Evolutionary conservation across 2,797 vertebrate genomes (phyloP).

Genomic region (Toxotes lorentzi): DNA sequence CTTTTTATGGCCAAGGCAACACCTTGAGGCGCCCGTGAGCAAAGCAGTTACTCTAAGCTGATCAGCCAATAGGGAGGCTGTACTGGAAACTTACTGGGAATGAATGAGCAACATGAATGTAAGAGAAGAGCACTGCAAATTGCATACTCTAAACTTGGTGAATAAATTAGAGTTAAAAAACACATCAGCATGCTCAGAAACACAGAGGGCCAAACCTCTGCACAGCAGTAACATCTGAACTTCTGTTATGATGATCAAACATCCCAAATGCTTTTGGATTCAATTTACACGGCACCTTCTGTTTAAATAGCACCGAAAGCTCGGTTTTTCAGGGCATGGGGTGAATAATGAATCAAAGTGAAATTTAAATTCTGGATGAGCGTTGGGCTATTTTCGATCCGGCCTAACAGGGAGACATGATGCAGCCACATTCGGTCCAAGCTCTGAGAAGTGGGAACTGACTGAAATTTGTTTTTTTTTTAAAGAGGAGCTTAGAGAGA

Average conservation of each 20-base stretch:
- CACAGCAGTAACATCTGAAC: not conserved
- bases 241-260: constrained; percentile 12
- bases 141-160: not conserved
- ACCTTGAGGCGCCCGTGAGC: not conserved
- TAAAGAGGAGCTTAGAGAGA: constrained; percentile 6
- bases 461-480: not conserved
- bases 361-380: constrained; percentile 39
- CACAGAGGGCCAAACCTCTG: constrained; percentile 1
- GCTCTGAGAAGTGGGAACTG: not conserved
- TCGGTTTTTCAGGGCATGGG: not conserved
- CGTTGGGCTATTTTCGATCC: not conserved
- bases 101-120: not conserved
- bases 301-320: constrained; percentile 28
- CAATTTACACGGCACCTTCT: constrained; percentile 10
- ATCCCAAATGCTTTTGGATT: constrained; percentile 26
- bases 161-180: not conserved
- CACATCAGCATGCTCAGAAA: constrained; percentile 2
- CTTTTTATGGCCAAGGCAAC: not conserved
- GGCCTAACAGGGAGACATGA: not conserved
- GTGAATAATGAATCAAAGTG: constrained; percentile 57
- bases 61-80: not conserved
- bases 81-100: not conserved
- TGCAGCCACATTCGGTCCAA: not conserved
- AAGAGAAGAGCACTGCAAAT: not conserved
- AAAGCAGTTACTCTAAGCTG: not conserved